These are phyloP conservation scores for Pinctada fucata DNA, from an alignment of 2,888 invertebrate species.

Conservation along the genomic window DNA sequence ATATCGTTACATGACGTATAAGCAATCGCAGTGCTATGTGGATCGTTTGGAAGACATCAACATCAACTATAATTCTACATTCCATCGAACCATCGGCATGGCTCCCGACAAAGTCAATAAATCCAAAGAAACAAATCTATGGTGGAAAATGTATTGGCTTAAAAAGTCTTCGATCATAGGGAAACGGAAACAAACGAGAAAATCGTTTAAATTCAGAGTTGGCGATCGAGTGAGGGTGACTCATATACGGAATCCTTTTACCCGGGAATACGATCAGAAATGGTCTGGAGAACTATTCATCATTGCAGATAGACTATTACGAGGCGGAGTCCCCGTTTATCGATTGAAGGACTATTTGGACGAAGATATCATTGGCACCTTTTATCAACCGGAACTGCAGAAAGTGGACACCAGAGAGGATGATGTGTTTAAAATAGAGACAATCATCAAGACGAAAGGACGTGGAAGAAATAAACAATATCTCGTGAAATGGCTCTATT, in stretches of 20 bases:
- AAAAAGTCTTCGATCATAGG: background rate
- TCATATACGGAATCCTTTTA: background rate
- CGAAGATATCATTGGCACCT: slow-evolving; percentile 40
- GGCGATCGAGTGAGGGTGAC: slow-evolving; percentile 4
- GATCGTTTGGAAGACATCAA: slow-evolving; percentile 39
- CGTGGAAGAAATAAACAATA: slow-evolving; percentile 39
- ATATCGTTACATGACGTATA: slow-evolving; percentile 21
- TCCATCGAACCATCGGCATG: slow-evolving; percentile 48
- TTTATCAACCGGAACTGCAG: slow-evolving; percentile 42
- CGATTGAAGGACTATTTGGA: slow-evolving; percentile 34
- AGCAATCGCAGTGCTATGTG: slow-evolving; percentile 26
- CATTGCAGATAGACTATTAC: slow-evolving; percentile 28
- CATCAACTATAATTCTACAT: slow-evolving; percentile 44
- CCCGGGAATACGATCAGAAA: slow-evolving; percentile 14
- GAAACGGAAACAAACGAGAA: background rate
- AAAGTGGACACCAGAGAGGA: slow-evolving; percentile 33
- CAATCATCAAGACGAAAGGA: slow-evolving; percentile 43
- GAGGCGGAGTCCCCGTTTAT: slow-evolving; percentile 41
- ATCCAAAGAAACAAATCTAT: slow-evolving; percentile 32
- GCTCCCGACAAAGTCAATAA: slow-evolving; percentile 34
- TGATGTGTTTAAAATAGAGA: slow-evolving; percentile 40
- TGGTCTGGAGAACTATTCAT: slow-evolving; percentile 12
- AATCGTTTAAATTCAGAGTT: background rate
- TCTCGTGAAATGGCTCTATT: slow-evolving; percentile 45
- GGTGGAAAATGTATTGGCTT: slow-evolving; percentile 12